A percentile compares a stretch with the other conserved stretches of the same genome.
phyloP scores from a whole-genome alignment of 1,140 invertebrate genomes.

The Drosophila dunni region DNA sequence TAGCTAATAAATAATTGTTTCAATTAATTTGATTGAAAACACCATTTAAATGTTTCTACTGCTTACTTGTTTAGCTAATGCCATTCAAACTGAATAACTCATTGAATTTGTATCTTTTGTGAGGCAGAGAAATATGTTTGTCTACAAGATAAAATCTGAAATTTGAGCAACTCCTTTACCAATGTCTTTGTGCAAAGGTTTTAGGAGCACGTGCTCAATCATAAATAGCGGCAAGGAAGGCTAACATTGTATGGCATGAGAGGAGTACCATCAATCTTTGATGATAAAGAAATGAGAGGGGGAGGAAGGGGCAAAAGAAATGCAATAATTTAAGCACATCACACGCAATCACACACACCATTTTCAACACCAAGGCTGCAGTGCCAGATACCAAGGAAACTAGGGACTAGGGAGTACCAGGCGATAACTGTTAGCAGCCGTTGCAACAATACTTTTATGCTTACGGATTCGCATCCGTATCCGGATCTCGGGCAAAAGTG shows the following conservation, averaged over 20 bases:
- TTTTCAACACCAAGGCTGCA: conserved; percentile 4
- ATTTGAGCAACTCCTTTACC: neutral
- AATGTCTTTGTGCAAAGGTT: conserved; percentile 1
- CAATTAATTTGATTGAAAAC: no score
- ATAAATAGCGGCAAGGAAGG: neutral
- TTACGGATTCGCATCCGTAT: conserved; percentile 13
- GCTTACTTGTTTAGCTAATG: neutral
- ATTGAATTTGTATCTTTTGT: neutral
- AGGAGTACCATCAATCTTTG: conserved; percentile 67
- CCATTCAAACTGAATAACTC: neutral
- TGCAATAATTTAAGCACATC: conserved; percentile 75
- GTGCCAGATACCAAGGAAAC: neutral
- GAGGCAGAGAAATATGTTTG: neutral
- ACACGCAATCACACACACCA: conserved; percentile 54
- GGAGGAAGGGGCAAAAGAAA: conserved; percentile 25
- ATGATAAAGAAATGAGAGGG: conserved; percentile 61
- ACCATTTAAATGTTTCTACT: no score
- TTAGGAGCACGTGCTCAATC: neutral
- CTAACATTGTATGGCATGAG: conserved; percentile 16
- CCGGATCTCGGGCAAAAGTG: conserved; percentile 36
- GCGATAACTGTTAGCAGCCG: conserved; percentile 62
- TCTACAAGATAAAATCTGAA: neutral
- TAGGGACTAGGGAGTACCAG: conserved; percentile 9
- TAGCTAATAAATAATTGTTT: no score
- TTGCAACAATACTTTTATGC: conserved; percentile 67